phyloP scores from a whole-genome alignment of 2,797 vertebrate genomes.

The Aphelocoma californica region DNA sequence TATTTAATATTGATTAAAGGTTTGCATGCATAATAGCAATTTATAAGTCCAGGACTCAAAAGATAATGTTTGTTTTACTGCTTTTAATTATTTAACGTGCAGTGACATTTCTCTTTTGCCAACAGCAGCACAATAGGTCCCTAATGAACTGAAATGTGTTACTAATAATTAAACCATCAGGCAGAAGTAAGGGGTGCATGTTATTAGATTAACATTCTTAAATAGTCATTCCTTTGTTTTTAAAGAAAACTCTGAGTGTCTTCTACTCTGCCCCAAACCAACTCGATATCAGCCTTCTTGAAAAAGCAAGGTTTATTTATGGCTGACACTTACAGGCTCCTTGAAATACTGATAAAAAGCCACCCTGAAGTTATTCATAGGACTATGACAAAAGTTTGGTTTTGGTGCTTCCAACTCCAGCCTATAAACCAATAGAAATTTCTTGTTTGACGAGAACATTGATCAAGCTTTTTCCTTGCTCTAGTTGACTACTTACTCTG shows the following conservation, averaged over 20 bases:
- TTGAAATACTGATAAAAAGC: not conserved
- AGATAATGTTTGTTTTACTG: conserved; percentile 80
- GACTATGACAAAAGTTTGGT: not conserved
- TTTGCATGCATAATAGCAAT: conserved; percentile 52
- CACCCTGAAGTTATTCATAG: not conserved
- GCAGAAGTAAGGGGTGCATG: conserved; percentile 70
- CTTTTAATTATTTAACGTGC: conserved; percentile 80
- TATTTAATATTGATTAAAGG: conserved; percentile 73
- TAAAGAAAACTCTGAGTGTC: conserved; percentile 20
- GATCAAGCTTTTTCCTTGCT: not conserved
- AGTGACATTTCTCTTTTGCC: conserved; percentile 78
- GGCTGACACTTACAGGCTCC: not conserved
- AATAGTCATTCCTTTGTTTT: conserved; percentile 56
- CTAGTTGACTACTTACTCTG: not conserved
- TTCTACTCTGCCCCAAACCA: not conserved
- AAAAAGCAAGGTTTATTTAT: not conserved
- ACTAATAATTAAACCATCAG: conserved; percentile 76
- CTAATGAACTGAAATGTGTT: conserved; percentile 76
- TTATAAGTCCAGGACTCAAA: conserved; percentile 74
- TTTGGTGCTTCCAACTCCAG: not conserved
- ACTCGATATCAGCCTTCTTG: not conserved
- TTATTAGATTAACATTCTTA: conserved; percentile 70
- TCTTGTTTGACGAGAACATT: not conserved
- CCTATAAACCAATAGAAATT: not conserved
- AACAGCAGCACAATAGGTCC: conserved; percentile 79